Base-by-base conservation (phyloP, 2,888 invertebrate genomes). In the Diploptera punctata region DNA sequence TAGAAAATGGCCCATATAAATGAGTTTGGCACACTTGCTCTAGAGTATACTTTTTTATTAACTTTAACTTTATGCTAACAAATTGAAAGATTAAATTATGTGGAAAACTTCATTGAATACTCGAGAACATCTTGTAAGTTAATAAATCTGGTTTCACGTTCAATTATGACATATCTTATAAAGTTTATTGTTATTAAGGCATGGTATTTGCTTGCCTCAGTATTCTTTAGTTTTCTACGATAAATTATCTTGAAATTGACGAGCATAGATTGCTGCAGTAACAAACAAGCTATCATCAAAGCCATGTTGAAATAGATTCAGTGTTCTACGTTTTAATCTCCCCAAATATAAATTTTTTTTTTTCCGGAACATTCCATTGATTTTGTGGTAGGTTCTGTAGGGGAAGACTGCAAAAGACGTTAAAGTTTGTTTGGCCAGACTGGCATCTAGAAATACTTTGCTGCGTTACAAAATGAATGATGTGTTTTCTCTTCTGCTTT, bases 331-430 rank as follows among this genome's bases (percentile, higher is more conserved):
- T n/a, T n/a, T 13, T 57, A 24, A 31, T 54, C 54, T 29, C 31
- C 57, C 57, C 31, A 31, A 16, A 57, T 9, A n/a, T n/a, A n/a
- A n/a, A n/a, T n/a, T n/a, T 52, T 52, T 52, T 3, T 57, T 57
- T 29, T 57, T 29, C 16, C 29, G 26, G 57, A 57, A 57, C 57
- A 57, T 57, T 57, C 57, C 57, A 57, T 13, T 57, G n/a, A 57
- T 29, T 57, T 57, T 54, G 1, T 57, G 57, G 57, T 57, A 57
- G 57, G 57, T 57, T 57, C 57, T 57, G 29, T 57, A 57, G 57
- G 57, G 57, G 57, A 57, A 57, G 31, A 57, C 29, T 57, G 26
- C 13, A 52, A 1, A 21, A 54, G 26, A 13, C 26, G 52, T 57
- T 57, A 10, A 54, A 54, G 54, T 54, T 54, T 3, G 18, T 21